phyloP scores from a whole-genome alignment of 2,888 invertebrate genomes.

The Noctua comes region DNA sequence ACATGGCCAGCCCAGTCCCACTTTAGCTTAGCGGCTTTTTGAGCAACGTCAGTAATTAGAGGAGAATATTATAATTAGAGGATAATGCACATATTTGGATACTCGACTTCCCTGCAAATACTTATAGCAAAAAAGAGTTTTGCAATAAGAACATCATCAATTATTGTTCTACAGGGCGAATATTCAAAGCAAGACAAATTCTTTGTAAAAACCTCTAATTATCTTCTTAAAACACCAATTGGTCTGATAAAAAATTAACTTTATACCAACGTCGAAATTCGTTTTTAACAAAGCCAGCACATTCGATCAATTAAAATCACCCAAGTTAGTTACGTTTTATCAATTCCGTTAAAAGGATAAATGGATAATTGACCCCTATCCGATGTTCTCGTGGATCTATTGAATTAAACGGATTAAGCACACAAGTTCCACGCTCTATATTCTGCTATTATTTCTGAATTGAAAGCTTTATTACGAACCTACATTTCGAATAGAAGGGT shows the following conservation, averaged over 20 bases:
- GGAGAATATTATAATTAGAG: too few relatives aligned
- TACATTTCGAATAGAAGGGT: conserved; percentile 46
- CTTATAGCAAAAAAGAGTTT: background rate
- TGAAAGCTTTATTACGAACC: conserved; percentile 62
- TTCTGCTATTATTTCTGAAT: conserved; percentile 67
- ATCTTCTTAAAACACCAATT: conserved; percentile 58
- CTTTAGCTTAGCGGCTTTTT: too few relatives aligned
- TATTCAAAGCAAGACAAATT: background rate
- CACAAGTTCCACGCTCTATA: conserved; percentile 81
- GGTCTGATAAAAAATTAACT: conserved; percentile 72
- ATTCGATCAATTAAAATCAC: conserved; percentile 88
- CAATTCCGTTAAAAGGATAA: conserved; percentile 90
- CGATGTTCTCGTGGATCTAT: conserved; percentile 84
- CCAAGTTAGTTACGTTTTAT: conserved; percentile 89
- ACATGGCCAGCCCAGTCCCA: too few relatives aligned
- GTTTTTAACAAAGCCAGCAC: conserved; percentile 84
- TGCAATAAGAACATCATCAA: background rate
- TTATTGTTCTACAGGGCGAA: background rate
- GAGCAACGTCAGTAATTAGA: too few relatives aligned
- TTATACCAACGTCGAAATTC: conserved; percentile 78
- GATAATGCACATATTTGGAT: background rate
- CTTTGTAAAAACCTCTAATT: conserved; percentile 58
- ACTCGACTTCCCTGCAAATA: background rate
- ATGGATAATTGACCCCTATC: conserved; percentile 90
- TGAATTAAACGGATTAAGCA: conserved; percentile 86